Base-by-base conservation (phyloP, 2,888 invertebrate species). In the Aphodius granarius region DNA sequence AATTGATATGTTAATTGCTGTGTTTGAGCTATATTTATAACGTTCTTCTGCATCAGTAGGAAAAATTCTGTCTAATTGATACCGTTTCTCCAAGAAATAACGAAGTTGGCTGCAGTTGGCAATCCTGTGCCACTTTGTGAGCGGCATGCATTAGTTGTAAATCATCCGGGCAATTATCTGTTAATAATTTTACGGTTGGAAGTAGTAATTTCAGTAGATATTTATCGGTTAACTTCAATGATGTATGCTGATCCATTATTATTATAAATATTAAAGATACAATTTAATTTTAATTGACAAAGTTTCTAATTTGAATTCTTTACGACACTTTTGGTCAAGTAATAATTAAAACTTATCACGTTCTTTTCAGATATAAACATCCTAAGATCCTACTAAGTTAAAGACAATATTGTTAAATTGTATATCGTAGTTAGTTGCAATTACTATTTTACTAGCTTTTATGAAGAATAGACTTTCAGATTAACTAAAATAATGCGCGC, bases 131-230 rank as follows among this genome's bases (percentile, higher is more conserved):
- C 65, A 76, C 76, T 76, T 76, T 62, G 16, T 16, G 43, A 43
- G 65, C 17, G 23, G 71, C 66, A 74, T 76, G 62, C 68, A 74
- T 76, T 76, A 76, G 72, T 72, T 76, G 76, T 74, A 76, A 72
- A 76, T 76, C 76, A 72, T 76, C 72, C 71, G 22, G 23, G 74
- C 70, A 76, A 76, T 76, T 76, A 74, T 62, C 74, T 63, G 22
- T 22, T 74, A 73, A 75, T 75, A 74, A 74, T 76, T 74, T 66
- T 74, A 72, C 43, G 63, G 73, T 73, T 71, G 63, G 23, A 23
- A 63, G 71, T 76, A 73, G 71, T 68, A 73, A 70, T 73, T 72
- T 71, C 66, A 66, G 43, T 17, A 43, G 72, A 66, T 76, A 66
- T 22, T 65, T 73, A 76, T 64, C 71, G 16, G 63, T 43, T 63